phyloP scores from a whole-genome alignment of 2,113 vertebrate genomes.

The Archocentrus centrarchus region DNA sequence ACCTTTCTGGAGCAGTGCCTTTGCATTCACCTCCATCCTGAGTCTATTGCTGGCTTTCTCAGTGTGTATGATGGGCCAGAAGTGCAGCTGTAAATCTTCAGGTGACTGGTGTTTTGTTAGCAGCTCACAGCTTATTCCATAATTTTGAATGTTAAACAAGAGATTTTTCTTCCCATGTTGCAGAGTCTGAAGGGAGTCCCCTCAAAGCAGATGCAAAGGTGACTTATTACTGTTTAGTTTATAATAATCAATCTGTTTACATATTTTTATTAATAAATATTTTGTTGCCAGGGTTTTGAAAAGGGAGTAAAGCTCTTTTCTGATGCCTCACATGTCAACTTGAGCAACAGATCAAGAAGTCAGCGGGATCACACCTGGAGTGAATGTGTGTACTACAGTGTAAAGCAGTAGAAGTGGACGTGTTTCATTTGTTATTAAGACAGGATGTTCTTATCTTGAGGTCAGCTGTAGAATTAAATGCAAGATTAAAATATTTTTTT shows the following conservation, averaged over 20 bases:
- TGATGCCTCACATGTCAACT: background rate
- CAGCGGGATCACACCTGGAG: background rate
- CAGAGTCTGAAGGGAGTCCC: background rate
- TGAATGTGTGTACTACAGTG: conserved; percentile 11
- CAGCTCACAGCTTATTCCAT: background rate
- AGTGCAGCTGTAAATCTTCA: background rate
- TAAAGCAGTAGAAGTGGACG: background rate
- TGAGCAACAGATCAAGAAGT: background rate
- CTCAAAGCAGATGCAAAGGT: background rate
- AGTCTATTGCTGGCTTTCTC: background rate
- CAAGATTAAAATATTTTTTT: background rate
- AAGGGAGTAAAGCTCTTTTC: background rate
- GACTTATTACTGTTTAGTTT: background rate
- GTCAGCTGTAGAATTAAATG: background rate
- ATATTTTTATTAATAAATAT: background rate
- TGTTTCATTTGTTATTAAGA: background rate
- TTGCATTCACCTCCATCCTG: background rate
- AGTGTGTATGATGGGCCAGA: background rate
- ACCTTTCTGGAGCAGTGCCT: background rate
- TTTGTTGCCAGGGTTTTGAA: background rate
- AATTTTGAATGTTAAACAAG: background rate
- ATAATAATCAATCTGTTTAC: background rate
- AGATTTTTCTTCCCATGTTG: background rate
- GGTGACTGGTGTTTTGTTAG: background rate
- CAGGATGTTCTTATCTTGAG: background rate